Evolutionary conservation across 2,888 invertebrate genomes (phyloP), one percentile per base, ranked within the genome.

Genomic region (Thecophora atra): DNA sequence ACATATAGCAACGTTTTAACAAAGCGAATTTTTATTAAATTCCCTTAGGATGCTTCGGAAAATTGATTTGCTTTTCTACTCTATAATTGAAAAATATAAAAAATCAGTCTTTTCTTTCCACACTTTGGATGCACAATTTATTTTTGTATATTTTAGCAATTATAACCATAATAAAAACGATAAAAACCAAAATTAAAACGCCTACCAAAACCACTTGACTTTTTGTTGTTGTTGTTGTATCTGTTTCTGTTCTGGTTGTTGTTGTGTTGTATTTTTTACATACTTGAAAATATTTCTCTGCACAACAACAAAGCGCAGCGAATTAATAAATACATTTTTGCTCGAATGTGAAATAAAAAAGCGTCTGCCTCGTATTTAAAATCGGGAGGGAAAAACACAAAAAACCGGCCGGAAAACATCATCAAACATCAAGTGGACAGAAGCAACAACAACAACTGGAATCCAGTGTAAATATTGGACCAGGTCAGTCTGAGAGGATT

Each of bases 351-450:
- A 51, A n/a, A 65, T 30, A 52, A 65, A 37, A 37, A 37, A 37
- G 65, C 65, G 65, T 65, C 51, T 52, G 65, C 28, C 19, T 65
- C 52, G 30, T 51, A 28, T 52, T 65, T 51, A 52, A 65, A 52
- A 52, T 65, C 51, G 52, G 42, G 47, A n/a, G 52, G 42, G 30
- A 62, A 62, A 37, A 21, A 19, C 62, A 19, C 28, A 24, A 51
- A 54, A 54, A 54, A 21, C 5, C 21, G 24, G n/a, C 19, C 21
- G 24, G 21, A 30, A n/a, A 19, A 65, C 19, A 24, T 5, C 17
- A 54, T 26, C 19, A 37, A 60, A 62, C 62, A 30, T 69, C 62
- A 69, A 69, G 69, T 69, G 69, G 69, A 69, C 69, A 69, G 30
- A 15, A 47, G 47, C 37, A 37, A 37, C 37, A 37, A 2, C 37